Conservation (phyloP, 2,888 invertebrate genomes). For the Pteria penguin region DNA sequence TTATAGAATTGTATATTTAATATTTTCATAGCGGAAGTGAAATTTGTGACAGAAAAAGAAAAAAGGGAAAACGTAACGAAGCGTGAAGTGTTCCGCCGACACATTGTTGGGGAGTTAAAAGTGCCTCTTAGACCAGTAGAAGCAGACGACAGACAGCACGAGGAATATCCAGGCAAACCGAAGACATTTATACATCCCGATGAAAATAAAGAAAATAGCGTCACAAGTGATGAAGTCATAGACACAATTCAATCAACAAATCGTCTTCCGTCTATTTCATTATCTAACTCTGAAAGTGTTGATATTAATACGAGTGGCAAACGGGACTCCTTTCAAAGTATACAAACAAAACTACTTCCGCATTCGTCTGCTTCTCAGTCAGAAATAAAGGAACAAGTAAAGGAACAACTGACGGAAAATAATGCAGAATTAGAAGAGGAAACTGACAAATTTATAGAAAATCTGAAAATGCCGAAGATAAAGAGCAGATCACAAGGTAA, state of each 20-base stretch:
- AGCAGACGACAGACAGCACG: conserved; percentile 42
- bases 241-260: too few relatives aligned
- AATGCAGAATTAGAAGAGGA: too few relatives aligned
- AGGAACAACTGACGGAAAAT: too few relatives aligned
- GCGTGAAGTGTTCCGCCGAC: conserved; percentile 55
- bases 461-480: too few relatives aligned
- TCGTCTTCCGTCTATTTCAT: too few relatives aligned
- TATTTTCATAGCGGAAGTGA: conserved; percentile 21
- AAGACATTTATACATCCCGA: conserved; percentile 49
- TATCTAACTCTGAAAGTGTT: too few relatives aligned
- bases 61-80: conserved; percentile 53
- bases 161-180: conserved; percentile 52
- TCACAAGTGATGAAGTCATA: background rate
- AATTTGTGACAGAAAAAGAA: conserved; percentile 51
- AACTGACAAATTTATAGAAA: too few relatives aligned
- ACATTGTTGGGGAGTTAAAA: conserved; percentile 59
- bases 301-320: too few relatives aligned
- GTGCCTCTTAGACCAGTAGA: conserved; percentile 52
- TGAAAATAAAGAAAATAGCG: background rate
- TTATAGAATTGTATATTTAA: too few relatives aligned
- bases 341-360: conserved; percentile 9
- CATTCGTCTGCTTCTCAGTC: too few relatives aligned
- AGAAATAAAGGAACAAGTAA: too few relatives aligned
- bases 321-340: conserved; percentile 20
- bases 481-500: too few relatives aligned